Base-by-base conservation (phyloP, 2,797 vertebrate genomes). In the Notoglanidium macrostoma region DNA sequence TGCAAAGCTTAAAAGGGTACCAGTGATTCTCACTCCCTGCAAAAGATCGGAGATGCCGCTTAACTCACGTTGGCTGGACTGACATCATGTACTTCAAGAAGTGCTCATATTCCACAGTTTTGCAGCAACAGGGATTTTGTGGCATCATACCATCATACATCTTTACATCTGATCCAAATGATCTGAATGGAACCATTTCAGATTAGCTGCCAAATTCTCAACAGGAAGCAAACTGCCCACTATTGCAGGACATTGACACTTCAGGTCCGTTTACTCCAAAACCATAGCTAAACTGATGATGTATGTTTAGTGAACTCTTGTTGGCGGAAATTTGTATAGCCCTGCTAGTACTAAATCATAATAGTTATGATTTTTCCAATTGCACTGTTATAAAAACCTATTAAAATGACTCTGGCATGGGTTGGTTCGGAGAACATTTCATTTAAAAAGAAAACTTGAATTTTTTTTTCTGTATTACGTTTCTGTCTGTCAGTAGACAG, bases 391-490 rank as follows among this genome's bases (percentile, higher is more conserved):
- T 91, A 84, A 85, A 65, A 84, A 84, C 54, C 54, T 88, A 83
- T 87, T 82, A 86, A 85, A 90, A 86, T 84, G 85, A 88, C 85
- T 91, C 92, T 91, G 90, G 90, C 91, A 91, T 90, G 70, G 88
- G 72, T 90, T 91, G 86, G 83, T 84, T 92, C 12, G 90, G 61
- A 82, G 77, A 92, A 87, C 6, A 83, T 89, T 93, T 91, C 89
- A 93, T 89, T 87, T 91, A 89, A 92, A 94, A 92, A 92, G 91
- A 92, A 95, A 93, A 95, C 92, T 95, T 96, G 95, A 96, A 95
- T 92, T 92, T 94, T 76, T 93, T 76, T 93, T 90, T 82, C 79
- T 65, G 67, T 91, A 79, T 89, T 86, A 82, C 91, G 90, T 93
- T 88, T 89, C 85, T 90, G 94, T 95, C 94, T 95, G 94, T 93